Percentiles rank a stretch among this genome's conserved stretches.
Conservation (phyloP, 2,888 invertebrate species). For the Elgonia sp. region DNA sequence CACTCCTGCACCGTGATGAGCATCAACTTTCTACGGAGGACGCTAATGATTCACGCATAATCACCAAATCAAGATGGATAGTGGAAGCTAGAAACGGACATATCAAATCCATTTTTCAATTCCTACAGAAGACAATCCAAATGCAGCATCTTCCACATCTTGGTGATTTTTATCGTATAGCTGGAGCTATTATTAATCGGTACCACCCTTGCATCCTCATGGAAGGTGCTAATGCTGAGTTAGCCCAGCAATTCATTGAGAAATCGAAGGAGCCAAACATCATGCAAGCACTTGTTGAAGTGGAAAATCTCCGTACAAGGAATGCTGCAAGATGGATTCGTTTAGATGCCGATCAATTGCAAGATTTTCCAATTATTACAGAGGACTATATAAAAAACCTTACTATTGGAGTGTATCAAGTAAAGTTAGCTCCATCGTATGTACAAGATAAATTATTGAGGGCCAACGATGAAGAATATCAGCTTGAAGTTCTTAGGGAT, state of each 20-base stretch:
- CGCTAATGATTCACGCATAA: slow-evolving; percentile 64
- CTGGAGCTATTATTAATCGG: slow-evolving; percentile 52
- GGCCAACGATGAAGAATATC: slow-evolving; percentile 41
- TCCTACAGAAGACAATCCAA: slow-evolving; percentile 3
- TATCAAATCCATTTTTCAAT: slow-evolving; percentile 65
- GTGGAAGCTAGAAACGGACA: slow-evolving; percentile 65
- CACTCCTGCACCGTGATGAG: slow-evolving; percentile 23
- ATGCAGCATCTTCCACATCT: slow-evolving; percentile 14
- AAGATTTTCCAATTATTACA: slow-evolving; percentile 56
- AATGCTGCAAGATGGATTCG: slow-evolving; percentile 62
- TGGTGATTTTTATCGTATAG: slow-evolving; percentile 2
- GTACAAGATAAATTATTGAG: slow-evolving; percentile 27
- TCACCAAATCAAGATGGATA: slow-evolving; percentile 26
- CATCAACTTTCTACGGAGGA: slow-evolving; percentile 70
- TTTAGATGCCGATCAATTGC: slow-evolving; percentile 48
- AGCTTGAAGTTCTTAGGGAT: slow-evolving; percentile 42
- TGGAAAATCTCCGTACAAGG: slow-evolving; percentile 59
- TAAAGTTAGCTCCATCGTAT: slow-evolving; percentile 62
- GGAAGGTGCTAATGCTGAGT: slow-evolving; percentile 56
- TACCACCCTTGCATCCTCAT: slow-evolving; percentile 62
- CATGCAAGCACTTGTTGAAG: slow-evolving; percentile 65
- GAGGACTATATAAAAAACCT: slow-evolving; percentile 56
- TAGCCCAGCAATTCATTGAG: slow-evolving; percentile 49
- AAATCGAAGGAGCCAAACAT: slow-evolving; percentile 55
- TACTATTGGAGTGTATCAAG: slow-evolving; percentile 63